Percentiles rank a stretch among this genome's conserved stretches.
These are phyloP conservation scores for Cirrhinus mrigala DNA, from an alignment of 2,797 vertebrate genomes.

Conservation along the genomic window DNA sequence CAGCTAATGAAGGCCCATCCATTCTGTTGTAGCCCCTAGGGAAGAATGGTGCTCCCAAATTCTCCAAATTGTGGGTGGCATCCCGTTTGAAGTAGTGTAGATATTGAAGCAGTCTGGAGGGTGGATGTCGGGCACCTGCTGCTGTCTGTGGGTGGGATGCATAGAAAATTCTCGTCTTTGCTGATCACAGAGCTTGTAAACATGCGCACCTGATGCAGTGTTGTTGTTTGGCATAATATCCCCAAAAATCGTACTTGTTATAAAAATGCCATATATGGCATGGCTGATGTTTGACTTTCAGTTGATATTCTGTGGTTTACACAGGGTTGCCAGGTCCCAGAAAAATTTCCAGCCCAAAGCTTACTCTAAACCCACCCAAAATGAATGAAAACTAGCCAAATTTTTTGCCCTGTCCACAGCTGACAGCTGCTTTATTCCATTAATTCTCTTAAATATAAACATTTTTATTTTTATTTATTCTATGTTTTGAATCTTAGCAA, in stretches of 20 bases:
- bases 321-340: too few species aligned
- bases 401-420: too few species aligned
- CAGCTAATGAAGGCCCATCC: slow-evolving; percentile 53
- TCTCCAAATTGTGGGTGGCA: slow-evolving; percentile 51
- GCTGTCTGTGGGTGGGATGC: slow-evolving; percentile 32
- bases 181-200: slow-evolving; percentile 46
- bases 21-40: slow-evolving; percentile 17
- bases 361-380: too few species aligned
- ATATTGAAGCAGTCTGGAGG: slow-evolving; percentile 11
- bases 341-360: too few species aligned
- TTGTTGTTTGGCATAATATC: neutral
- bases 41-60: slow-evolving; percentile 10
- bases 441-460: too few species aligned
- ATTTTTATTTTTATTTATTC: too few species aligned
- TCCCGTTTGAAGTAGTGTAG: slow-evolving; percentile 42
- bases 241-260: neutral
- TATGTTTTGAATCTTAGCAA: too few species aligned
- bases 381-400: too few species aligned
- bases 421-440: too few species aligned
- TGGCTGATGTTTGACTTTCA: too few species aligned
- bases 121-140: slow-evolving; percentile 22
- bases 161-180: slow-evolving; percentile 6
- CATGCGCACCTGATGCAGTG: slow-evolving; percentile 40
- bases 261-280: neutral
- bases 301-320: too few species aligned